These are phyloP conservation scores for Zophobas atratus DNA, from an alignment of 1,140 invertebrate species.

Conservation along the genomic window DNA sequence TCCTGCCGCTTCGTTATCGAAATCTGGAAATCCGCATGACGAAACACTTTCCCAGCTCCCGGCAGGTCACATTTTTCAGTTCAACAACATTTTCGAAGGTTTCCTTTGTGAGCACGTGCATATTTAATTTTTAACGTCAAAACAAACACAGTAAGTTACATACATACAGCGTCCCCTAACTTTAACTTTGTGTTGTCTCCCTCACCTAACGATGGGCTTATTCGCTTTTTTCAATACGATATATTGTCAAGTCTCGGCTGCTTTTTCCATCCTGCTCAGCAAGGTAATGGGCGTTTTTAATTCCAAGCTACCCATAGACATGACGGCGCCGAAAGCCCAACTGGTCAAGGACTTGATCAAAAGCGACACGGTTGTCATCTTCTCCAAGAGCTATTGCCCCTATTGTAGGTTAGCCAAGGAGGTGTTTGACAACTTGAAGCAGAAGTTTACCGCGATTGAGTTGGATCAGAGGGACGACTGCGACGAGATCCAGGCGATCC, in stretches of 20 bases:
- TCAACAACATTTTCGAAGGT: conserved; percentile 27
- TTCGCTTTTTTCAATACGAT: conserved; percentile 11
- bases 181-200: not conserved
- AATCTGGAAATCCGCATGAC: not conserved
- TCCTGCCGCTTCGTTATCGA: not conserved
- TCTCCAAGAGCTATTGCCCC: conserved; percentile 91
- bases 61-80: not conserved
- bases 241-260: conserved; percentile 4
- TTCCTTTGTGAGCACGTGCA: conserved; percentile 26
- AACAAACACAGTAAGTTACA: conserved; percentile 20
- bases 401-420: conserved; percentile 88
- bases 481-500: conserved; percentile 83
- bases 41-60: too few species aligned
- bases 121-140: conserved; percentile 21
- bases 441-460: conserved; percentile 84
- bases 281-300: conserved; percentile 40
- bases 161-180: not conserved
- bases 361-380: conserved; percentile 87
- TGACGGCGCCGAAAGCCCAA: conserved; percentile 41
- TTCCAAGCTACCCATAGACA: conserved; percentile 21
- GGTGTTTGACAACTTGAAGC: conserved; percentile 80
- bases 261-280: conserved; percentile 5
- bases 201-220: not conserved
- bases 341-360: conserved; percentile 76
- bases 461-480: conserved; percentile 85